phyloP scores from a whole-genome alignment of 2,888 invertebrate genomes.

The Luffia ferchaultella region DNA sequence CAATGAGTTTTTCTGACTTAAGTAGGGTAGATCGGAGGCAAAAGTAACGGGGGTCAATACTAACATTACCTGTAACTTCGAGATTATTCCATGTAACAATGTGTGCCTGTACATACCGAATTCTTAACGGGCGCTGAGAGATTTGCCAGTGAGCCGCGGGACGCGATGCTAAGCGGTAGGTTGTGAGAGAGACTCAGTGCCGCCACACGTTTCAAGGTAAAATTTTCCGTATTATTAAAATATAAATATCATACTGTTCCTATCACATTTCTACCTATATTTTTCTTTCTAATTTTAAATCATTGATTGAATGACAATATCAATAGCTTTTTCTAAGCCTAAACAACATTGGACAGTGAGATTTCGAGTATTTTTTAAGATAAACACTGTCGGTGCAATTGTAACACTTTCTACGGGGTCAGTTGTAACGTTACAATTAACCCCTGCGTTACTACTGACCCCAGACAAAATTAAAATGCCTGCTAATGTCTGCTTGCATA shows the following conservation, averaged over 20 bases:
- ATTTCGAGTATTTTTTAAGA: background rate
- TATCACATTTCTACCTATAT: background rate
- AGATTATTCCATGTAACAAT: background rate
- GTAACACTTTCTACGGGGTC: background rate
- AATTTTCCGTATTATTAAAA: background rate
- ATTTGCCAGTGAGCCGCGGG: background rate
- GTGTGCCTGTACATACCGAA: background rate
- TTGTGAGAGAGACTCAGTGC: background rate
- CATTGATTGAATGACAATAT: background rate
- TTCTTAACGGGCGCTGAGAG: background rate
- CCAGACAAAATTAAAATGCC: background rate
- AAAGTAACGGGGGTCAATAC: constrained; percentile 2
- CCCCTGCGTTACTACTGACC: background rate
- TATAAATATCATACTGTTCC: background rate
- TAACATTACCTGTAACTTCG: background rate
- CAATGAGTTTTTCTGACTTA: no score
- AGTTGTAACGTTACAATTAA: constrained; percentile 1
- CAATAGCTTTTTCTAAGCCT: background rate
- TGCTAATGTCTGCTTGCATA: background rate
- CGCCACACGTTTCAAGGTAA: background rate
- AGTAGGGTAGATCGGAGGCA: constrained; percentile 3
- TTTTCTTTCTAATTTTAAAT: background rate
- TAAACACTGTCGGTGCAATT: background rate
- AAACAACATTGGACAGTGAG: background rate
- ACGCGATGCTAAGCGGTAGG: background rate